A percentile compares a stretch with the other conserved stretches of the same genome.
These are phyloP conservation scores for Nysson spinosus DNA, from an alignment of 2,888 invertebrate species.

Conservation along the genomic window DNA sequence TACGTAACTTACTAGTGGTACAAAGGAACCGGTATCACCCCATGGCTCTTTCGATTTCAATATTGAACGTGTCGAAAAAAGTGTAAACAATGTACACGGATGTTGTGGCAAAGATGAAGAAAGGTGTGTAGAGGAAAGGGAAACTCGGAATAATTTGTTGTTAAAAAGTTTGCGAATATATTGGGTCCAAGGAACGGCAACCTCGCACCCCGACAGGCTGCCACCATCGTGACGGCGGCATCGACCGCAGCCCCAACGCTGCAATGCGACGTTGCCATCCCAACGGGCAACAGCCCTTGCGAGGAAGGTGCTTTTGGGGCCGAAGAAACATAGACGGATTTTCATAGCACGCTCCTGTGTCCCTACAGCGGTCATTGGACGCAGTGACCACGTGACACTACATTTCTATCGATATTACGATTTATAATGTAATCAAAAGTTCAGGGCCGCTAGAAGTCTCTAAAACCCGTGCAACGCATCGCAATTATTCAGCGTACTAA, in stretches of 20 bases:
- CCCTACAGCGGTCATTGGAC: slow-evolving; percentile 45
- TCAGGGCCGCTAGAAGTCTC: too few species aligned
- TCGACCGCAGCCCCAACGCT: slow-evolving; percentile 77
- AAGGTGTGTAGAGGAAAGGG: too few species aligned
- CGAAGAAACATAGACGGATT: slow-evolving; percentile 34
- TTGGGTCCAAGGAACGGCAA: slow-evolving; percentile 50
- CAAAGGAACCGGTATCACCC: too few species aligned
- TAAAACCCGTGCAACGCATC: too few species aligned
- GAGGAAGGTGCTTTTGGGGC: slow-evolving; percentile 40
- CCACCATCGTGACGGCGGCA: slow-evolving; percentile 69
- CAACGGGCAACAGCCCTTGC: slow-evolving; percentile 77
- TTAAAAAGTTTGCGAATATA: slow-evolving; percentile 2
- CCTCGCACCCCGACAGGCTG: slow-evolving; percentile 57
- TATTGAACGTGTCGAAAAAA: too few species aligned
- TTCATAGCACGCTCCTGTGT: slow-evolving; percentile 55
- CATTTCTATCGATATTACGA: too few species aligned
- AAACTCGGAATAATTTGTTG: background rate
- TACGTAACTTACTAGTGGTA: too few species aligned
- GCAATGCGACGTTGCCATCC: slow-evolving; percentile 78
- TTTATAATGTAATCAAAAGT: too few species aligned
- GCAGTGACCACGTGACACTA: slow-evolving; percentile 48
- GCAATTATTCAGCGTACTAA: too few species aligned
- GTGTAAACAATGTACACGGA: too few species aligned
- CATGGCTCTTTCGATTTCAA: too few species aligned
- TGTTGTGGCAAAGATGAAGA: too few species aligned